phyloP scores from a whole-genome alignment of 2,888 invertebrate genomes.

The Ormyrus rosae region DNA sequence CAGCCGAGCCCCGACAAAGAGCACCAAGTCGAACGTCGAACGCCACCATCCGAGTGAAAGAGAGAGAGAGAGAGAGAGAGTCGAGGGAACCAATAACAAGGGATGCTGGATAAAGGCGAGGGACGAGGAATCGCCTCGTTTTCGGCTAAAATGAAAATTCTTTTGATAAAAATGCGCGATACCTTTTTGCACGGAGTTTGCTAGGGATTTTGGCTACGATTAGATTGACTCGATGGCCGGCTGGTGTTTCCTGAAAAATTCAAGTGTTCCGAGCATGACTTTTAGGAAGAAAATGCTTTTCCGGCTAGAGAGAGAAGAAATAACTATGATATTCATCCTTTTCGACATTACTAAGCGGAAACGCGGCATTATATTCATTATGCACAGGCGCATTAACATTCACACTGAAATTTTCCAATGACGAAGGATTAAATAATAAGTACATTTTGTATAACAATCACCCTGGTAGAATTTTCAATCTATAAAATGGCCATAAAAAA shows the following conservation, averaged over 20 bases:
- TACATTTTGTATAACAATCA: no score
- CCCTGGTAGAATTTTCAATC: no score
- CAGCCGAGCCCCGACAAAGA: slow-evolving; percentile 58
- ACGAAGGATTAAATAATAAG: no score
- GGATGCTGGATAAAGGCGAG: slow-evolving; percentile 28
- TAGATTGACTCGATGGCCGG: not conserved
- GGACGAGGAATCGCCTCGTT: not conserved
- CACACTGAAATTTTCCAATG: no score
- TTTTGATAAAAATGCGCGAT: slow-evolving; percentile 5
- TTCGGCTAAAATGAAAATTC: slow-evolving; percentile 32
- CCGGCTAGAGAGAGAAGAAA: no score
- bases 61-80: slow-evolving; percentile 26
- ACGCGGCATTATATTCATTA: no score
- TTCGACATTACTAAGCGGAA: no score
- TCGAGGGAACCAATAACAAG: slow-evolving; percentile 52
- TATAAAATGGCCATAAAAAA: no score
- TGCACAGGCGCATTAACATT: no score
- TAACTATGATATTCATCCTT: no score
- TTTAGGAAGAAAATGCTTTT: no score
- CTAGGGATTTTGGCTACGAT: not conserved
- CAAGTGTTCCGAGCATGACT: no score
- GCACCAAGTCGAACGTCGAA: slow-evolving; percentile 67
- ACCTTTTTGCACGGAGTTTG: not conserved
- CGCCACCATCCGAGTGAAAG: slow-evolving; percentile 43
- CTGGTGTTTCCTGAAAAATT: not conserved